Percentiles rank a stretch among this genome's conserved stretches.
Conservation (phyloP, 2,797 vertebrate genomes). For the Semaprochilodus insignis region DNA sequence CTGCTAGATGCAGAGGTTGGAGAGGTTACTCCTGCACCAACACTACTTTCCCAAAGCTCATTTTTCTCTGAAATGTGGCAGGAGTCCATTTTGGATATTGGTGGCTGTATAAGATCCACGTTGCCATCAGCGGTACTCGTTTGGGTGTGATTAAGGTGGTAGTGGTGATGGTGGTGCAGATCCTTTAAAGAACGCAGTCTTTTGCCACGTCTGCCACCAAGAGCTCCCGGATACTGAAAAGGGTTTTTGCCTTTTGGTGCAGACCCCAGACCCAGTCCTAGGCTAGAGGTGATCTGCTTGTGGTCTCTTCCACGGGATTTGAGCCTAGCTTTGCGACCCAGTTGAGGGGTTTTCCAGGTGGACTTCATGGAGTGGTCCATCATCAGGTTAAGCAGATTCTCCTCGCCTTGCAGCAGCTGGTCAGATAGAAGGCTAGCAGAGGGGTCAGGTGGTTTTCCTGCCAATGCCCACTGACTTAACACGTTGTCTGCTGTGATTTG, state of each 20-base stretch:
- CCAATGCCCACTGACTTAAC: slow-evolving; percentile 94
- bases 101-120: slow-evolving; percentile 79
- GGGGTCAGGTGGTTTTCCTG: slow-evolving; percentile 84
- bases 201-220: slow-evolving; percentile 64
- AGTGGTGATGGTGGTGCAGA: slow-evolving; percentile 71
- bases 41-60: slow-evolving; percentile 70
- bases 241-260: slow-evolving; percentile 58
- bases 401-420: slow-evolving; percentile 91
- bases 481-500: slow-evolving; percentile 96
- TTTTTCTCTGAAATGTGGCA: slow-evolving; percentile 79
- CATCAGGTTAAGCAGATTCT: slow-evolving; percentile 93
- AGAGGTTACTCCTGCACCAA: slow-evolving; percentile 35
- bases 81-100: slow-evolving; percentile 83
- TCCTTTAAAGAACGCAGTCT: slow-evolving; percentile 71
- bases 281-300: slow-evolving; percentile 59
- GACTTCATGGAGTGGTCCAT: slow-evolving; percentile 93
- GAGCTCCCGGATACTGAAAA: slow-evolving; percentile 63
- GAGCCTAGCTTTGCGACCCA: slow-evolving; percentile 82
- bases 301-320: slow-evolving; percentile 79
- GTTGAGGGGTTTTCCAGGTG: slow-evolving; percentile 88
- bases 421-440: slow-evolving; percentile 89
- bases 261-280: slow-evolving; percentile 53
- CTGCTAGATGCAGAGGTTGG: slow-evolving; percentile 70
- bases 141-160: slow-evolving; percentile 70
- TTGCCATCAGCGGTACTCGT: slow-evolving; percentile 72